These are phyloP conservation scores for Chroicocephalus ridibundus DNA, from an alignment of 2,113 vertebrate species.

Conservation along the genomic window DNA sequence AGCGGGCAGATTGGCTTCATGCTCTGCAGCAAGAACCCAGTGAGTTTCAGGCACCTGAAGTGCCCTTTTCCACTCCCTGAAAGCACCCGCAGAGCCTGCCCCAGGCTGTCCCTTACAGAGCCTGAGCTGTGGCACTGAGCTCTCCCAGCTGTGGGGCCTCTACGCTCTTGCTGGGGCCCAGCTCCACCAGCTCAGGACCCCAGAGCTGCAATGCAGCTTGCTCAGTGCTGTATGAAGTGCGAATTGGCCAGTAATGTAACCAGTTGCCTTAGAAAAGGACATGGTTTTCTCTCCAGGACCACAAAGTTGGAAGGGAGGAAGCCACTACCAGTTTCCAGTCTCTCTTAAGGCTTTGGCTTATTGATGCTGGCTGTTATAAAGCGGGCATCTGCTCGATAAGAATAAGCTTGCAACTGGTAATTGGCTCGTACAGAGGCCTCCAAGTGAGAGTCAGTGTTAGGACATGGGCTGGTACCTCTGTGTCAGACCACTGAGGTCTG, in stretches of 20 bases:
- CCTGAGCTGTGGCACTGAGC: not conserved
- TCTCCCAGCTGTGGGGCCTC: not conserved
- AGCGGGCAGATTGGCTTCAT: conserved; percentile 99
- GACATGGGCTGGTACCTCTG: not conserved
- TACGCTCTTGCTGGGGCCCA: not conserved
- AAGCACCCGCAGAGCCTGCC: not conserved
- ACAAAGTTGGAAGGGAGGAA: not conserved
- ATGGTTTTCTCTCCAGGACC: not conserved
- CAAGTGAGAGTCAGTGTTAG: not conserved
- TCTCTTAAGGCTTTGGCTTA: not conserved
- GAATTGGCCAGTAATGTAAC: not conserved
- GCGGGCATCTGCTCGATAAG: not conserved
- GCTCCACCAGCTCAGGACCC: not conserved
- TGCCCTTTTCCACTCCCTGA: not conserved
- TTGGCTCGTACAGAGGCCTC: not conserved
- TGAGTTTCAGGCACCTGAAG: conserved; percentile 63
- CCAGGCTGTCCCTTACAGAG: not conserved
- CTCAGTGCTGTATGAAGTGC: not conserved
- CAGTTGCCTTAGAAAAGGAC: not conserved
- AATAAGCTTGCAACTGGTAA: not conserved
- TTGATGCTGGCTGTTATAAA: not conserved
- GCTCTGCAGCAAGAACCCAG: conserved; percentile 96
- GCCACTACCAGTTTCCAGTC: not conserved
- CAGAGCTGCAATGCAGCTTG: not conserved
- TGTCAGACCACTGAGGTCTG: not conserved